Evolutionary conservation across 2,888 invertebrate species (phyloP), one percentile per base, ranked within the genome.

Genomic region (Sthenelais limicola): DNA sequence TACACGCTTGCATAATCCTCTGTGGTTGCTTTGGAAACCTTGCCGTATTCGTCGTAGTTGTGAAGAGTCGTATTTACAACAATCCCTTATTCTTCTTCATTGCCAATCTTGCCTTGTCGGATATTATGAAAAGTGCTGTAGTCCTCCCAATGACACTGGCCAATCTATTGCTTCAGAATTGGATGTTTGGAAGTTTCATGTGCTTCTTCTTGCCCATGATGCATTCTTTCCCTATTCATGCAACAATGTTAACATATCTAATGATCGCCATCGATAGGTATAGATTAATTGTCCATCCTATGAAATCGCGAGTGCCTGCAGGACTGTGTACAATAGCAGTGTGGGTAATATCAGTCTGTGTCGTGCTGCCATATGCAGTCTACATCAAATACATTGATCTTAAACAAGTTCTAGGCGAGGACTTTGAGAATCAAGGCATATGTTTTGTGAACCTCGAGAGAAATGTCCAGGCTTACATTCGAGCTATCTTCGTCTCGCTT

Each of bases 121-220:
- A 92, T 83, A 87, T 92, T 48, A 88, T 92, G 49, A 92, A 92
- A 86, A 91, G 92, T 81, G 86, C 91, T 24, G 84, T 92, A 73
- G 92, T 92, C n/a, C 82, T 93, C 79, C 93, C 93, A 18, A 89
- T 93, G 7, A 91, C 92, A 0, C 84, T 93, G 76, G 91, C 91
- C 79, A 92, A 92, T 67, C 89, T 93, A 80, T 88, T 93, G 48
- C 89, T 93, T 73, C 91, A 92, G 82, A 92, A 93, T 91, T 77
- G 93, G 93, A 89, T 93, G 74, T 91, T 92, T 80, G 93, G 93
- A 7, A 91, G 92, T 79, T 91, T 92, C 78, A 84, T 93, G 75
- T 93, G 93, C 87, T 92, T 91, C 83, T 92, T 92, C 82, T 83
- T 93, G 78, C 93, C 93, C 0, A 92, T 93, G 91, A 83, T 93